These are phyloP conservation scores for Drosophila neotestacea DNA, from an alignment of 2,888 invertebrate species.

Conservation along the genomic window DNA sequence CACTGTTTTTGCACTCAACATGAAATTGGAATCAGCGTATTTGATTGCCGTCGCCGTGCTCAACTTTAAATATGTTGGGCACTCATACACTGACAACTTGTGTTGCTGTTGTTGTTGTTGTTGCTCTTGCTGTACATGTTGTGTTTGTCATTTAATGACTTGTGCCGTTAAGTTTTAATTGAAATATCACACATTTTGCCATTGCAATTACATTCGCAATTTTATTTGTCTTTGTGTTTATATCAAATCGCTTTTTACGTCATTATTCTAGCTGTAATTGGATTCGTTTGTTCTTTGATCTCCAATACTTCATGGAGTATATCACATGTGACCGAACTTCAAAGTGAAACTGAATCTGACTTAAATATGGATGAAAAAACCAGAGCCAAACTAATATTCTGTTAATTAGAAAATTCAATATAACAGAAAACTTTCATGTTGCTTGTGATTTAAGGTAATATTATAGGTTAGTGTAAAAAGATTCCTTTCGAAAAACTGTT, in stretches of 20 bases:
- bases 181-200: slow-evolving; percentile 74
- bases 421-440: too few species aligned
- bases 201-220: slow-evolving; percentile 47
- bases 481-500: too few species aligned
- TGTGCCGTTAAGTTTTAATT: slow-evolving; percentile 73
- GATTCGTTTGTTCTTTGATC: slow-evolving; percentile 6
- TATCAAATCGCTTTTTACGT: slow-evolving; percentile 9
- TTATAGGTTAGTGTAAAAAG: too few species aligned
- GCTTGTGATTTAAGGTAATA: too few species aligned
- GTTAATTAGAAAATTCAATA: neutral
- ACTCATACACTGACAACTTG: slow-evolving; percentile 24
- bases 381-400: neutral
- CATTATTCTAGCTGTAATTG: slow-evolving; percentile 36
- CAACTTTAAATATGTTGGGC: slow-evolving; percentile 76
- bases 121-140: slow-evolving; percentile 40
- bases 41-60: slow-evolving; percentile 52
- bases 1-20: slow-evolving; percentile 50
- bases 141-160: slow-evolving; percentile 70
- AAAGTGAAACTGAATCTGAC: neutral
- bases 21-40: slow-evolving; percentile 71
- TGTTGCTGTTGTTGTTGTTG: slow-evolving; percentile 29
- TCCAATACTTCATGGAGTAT: neutral
- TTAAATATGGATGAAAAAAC: neutral
- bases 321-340: neutral
- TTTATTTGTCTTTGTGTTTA: slow-evolving; percentile 17